phyloP scores from a whole-genome alignment of 1,140 invertebrate genomes.

The Drosophila saltans region DNA sequence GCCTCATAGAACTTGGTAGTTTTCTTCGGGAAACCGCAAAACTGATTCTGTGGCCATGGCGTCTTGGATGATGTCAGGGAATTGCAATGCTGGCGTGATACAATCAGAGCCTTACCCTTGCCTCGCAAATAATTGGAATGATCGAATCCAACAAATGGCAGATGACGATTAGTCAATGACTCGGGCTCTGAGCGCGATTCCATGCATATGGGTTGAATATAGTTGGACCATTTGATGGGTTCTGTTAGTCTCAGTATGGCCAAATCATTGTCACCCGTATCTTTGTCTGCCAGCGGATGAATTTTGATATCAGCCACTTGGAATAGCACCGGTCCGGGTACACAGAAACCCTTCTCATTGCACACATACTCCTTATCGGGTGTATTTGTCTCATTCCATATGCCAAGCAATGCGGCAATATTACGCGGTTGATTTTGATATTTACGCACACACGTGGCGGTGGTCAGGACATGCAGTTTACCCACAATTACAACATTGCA shows the following conservation, averaged over 20 bases:
- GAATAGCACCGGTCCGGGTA: constrained; percentile 38
- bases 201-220: constrained; percentile 57
- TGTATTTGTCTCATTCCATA: constrained; percentile 37
- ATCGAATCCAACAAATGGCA: constrained; percentile 54
- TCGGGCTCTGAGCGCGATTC: constrained; percentile 26
- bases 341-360: constrained; percentile 60
- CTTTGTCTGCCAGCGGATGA: constrained; percentile 52
- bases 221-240: constrained; percentile 31
- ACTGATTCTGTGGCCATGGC: constrained; percentile 47
- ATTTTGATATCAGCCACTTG: constrained; percentile 40
- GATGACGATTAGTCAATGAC: constrained; percentile 47
- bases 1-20: constrained; percentile 47
- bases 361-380: constrained; percentile 35
- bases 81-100: constrained; percentile 46
- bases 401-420: constrained; percentile 45
- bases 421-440: constrained; percentile 23
- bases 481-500: constrained; percentile 57
- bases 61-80: constrained; percentile 17
- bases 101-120: constrained; percentile 41
- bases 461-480: constrained; percentile 46
- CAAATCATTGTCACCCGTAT: constrained; percentile 55
- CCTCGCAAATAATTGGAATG: constrained; percentile 11
- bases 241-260: constrained; percentile 46
- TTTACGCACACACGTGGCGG: constrained; percentile 46
- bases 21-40: constrained; percentile 48